Percentiles rank a stretch among this genome's conserved stretches.
phyloP scores from a whole-genome alignment of 2,888 invertebrate genomes.

The Iphiclides podalirius region DNA sequence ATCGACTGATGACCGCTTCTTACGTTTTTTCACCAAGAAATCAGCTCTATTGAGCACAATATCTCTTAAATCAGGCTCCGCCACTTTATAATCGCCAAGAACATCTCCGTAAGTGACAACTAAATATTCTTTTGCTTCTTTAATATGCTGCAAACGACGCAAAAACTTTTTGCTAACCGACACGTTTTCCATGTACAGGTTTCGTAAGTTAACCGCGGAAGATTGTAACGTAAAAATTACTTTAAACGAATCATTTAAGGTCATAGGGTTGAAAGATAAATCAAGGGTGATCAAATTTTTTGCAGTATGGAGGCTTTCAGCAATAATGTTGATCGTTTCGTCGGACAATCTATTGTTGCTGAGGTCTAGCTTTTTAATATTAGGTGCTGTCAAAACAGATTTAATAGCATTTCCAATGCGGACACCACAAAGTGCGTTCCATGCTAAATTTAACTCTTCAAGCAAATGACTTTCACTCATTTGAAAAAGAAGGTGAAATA shows the following conservation, averaged over 20 bases:
- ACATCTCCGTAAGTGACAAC: conserved; percentile 47
- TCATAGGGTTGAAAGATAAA: conserved; percentile 55
- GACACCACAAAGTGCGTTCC: conserved; percentile 47
- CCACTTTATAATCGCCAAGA: conserved; percentile 26
- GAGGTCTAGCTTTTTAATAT: conserved; percentile 42
- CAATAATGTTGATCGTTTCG: conserved; percentile 39
- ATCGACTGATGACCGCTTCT: conserved; percentile 39
- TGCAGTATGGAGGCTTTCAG: conserved; percentile 36
- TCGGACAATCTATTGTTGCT: conserved; percentile 50
- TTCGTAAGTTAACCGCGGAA: conserved; percentile 39
- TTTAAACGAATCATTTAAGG: conserved; percentile 41
- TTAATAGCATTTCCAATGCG: conserved; percentile 43
- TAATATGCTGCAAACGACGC: conserved; percentile 32
- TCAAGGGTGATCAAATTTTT: conserved; percentile 46
- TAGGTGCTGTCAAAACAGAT: conserved; percentile 37
- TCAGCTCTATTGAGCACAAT: conserved; percentile 50
- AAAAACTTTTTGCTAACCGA: conserved; percentile 43
- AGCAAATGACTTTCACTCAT: conserved; percentile 44
- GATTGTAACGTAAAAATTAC: conserved; percentile 42
- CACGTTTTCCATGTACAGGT: conserved; percentile 50
- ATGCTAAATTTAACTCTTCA: conserved; percentile 50
- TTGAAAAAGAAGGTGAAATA: conserved; percentile 36
- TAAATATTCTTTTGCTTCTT: conserved; percentile 36
- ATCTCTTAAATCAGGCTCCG: conserved; percentile 45
- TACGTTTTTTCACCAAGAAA: conserved; percentile 42